phyloP scores from a whole-genome alignment of 2,113 vertebrate species.

The Pollachius pollachius region DNA sequence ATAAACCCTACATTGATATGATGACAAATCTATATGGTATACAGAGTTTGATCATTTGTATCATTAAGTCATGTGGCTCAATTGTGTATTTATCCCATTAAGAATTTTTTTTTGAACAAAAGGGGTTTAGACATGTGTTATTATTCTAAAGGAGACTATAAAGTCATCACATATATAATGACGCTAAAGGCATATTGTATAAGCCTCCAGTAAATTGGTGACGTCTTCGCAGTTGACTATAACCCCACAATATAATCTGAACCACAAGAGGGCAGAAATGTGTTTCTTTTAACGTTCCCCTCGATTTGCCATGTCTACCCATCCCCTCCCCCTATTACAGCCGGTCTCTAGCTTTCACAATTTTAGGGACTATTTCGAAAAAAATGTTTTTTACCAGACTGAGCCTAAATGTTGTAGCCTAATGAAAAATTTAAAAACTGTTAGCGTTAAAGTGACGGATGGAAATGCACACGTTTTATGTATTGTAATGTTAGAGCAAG shows the following conservation, averaged over 20 bases:
- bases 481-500: too few relatives aligned
- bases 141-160: neutral
- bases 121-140: too few relatives aligned
- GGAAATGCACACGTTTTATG: neutral
- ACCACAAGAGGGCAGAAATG: constrained; percentile 70
- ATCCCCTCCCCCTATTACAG: constrained; percentile 26
- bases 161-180: neutral
- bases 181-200: too few relatives aligned
- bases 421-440: too few relatives aligned
- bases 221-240: neutral
- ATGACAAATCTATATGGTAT: too few relatives aligned
- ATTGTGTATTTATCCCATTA: too few relatives aligned
- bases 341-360: neutral
- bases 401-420: neutral
- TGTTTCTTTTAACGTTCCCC: constrained; percentile 2
- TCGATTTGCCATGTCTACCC: too few relatives aligned
- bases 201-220: neutral
- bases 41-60: too few relatives aligned
- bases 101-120: too few relatives aligned
- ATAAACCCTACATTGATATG: too few relatives aligned
- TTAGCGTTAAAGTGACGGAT: neutral
- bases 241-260: neutral
- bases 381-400: neutral
- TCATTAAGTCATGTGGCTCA: too few relatives aligned
- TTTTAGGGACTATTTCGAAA: neutral